Base-by-base conservation (phyloP, 2,113 vertebrate species). In the Perca fluviatilis region DNA sequence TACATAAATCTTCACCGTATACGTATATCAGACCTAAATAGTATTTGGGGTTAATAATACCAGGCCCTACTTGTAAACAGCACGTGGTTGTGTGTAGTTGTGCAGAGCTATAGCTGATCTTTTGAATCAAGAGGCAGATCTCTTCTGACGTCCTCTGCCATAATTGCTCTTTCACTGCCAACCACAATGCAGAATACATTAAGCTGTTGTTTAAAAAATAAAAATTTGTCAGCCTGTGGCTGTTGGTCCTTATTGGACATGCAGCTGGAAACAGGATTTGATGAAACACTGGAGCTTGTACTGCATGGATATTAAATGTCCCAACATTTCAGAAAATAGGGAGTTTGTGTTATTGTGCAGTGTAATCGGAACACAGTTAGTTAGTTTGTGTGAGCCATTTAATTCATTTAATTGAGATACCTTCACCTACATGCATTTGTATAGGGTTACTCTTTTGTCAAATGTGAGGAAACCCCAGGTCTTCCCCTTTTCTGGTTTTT, bases 111-210 rank as follows among this genome's bases (percentile, higher is more conserved):
- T 68, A 49, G 56, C 49, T 46, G 62, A 75, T 67, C 72, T 54
- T 70, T 46, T 57, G 9, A 71, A 57, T 70, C 47, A 63, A 57
- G 16, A 30, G 40, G n/a, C 30, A 49, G 33, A 85, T 78, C 74
- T 66, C 23, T 3, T 53, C 47, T 62, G 19, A 61, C 66, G 11
- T 64, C 46, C 71, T 79, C 53, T 14, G 21, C 54, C 16, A 21
- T 21, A n/a, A 63, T 67, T 78, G 58, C 16, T 49, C 71, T 68
- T 54, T 76, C 14, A 25, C 8, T 33, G 25, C 27, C 47, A n/a
- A 60, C 62, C 0, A 21, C 5, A 0, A 15, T 62, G 54, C 36
- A 50, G 49, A 84, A 13, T 13, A 58, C 6, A 23, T 46, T 33
- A 4, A 66, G 14, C 21, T 54, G 3, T 6, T 27, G 40, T 21